These are phyloP conservation scores for Varecia variegata DNA, from an alignment of 2,797 vertebrate genomes.

Conservation along the genomic window DNA sequence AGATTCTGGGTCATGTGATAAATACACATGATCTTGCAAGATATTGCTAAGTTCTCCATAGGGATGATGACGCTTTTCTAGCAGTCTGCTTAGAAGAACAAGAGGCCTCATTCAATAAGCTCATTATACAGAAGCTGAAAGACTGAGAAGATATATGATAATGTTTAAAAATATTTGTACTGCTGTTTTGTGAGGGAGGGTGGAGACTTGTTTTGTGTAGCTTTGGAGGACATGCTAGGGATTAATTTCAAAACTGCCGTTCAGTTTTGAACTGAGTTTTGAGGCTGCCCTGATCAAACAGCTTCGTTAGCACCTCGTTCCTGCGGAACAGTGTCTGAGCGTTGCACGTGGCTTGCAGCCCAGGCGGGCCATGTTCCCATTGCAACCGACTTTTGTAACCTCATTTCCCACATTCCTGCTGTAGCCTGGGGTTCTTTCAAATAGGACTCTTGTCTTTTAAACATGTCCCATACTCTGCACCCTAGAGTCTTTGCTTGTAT, in stretches of 20 bases:
- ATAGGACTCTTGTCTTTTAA: neutral
- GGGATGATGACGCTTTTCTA: neutral
- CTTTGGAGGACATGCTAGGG: neutral
- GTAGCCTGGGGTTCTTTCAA: neutral
- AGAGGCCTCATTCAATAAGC: neutral
- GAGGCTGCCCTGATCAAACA: neutral
- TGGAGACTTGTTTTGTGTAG: neutral
- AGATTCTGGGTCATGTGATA: neutral
- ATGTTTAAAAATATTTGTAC: neutral
- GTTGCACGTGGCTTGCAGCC: fast-evolving
- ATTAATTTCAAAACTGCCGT: neutral
- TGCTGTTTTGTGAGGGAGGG: neutral
- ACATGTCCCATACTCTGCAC: neutral
- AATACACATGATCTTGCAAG: neutral
- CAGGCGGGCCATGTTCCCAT: neutral
- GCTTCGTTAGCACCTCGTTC: neutral
- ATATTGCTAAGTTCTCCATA: neutral
- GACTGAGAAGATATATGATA: neutral
- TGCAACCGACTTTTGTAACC: neutral
- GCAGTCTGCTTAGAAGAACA: neutral
- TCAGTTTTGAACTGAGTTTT: no score
- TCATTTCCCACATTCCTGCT: neutral
- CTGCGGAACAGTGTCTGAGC: neutral
- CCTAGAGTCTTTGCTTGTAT: neutral
- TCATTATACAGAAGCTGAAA: neutral